These are phyloP conservation scores for Cheilosia pagana DNA, from an alignment of 2,888 invertebrate species.

Conservation along the genomic window DNA sequence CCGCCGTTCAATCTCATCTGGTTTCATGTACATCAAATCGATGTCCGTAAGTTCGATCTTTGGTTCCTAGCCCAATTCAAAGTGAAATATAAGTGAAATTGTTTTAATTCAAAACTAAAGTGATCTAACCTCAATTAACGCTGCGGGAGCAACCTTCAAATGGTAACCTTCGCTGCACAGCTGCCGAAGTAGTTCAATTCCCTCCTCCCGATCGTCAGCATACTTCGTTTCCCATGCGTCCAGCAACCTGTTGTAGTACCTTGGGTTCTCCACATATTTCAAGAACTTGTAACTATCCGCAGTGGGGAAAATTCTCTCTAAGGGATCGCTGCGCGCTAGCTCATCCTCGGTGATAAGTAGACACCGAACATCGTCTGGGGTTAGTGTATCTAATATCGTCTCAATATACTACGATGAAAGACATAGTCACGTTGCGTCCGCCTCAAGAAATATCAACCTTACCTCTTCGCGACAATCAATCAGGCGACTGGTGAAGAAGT, in stretches of 20 bases:
- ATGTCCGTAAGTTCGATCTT: constrained; percentile 81
- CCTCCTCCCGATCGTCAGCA: constrained; percentile 84
- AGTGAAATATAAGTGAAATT: constrained; percentile 1
- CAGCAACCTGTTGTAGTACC: constrained; percentile 96
- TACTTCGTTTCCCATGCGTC: constrained; percentile 96
- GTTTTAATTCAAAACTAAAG: neutral
- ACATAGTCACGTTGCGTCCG: neutral
- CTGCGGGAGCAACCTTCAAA: constrained; percentile 87
- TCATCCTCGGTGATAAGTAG: constrained; percentile 95
- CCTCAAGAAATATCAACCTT: constrained; percentile 9
- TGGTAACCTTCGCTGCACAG: constrained; percentile 89
- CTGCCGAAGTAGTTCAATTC: constrained; percentile 86
- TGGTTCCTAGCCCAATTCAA: constrained; percentile 78
- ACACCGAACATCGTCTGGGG: constrained; percentile 95
- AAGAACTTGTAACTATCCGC: constrained; percentile 90
- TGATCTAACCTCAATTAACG: constrained; percentile 80
- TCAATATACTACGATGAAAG: constrained; percentile 86
- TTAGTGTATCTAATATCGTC: constrained; percentile 92
- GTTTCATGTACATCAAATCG: constrained; percentile 81
- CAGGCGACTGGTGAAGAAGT: constrained; percentile 81
- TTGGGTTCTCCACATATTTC: constrained; percentile 90
- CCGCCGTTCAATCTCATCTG: constrained; percentile 77
- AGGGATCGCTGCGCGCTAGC: constrained; percentile 86
- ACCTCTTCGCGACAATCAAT: constrained; percentile 82
- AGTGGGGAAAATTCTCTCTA: constrained; percentile 95